Evolutionary conservation across 2,888 invertebrate species (phyloP).

Genomic region (Aspidiotus rigidus): DNA sequence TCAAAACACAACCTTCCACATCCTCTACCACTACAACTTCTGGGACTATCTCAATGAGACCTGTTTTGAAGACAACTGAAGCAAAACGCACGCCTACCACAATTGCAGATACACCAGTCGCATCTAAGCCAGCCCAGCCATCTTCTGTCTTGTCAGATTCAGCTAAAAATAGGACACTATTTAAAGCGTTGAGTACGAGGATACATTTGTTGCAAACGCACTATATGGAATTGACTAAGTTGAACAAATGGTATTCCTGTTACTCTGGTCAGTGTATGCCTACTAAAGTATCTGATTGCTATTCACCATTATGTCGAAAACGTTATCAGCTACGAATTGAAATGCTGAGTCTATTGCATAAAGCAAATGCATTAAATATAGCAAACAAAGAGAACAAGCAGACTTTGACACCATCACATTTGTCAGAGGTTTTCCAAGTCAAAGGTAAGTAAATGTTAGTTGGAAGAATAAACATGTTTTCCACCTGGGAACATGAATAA

Average conservation of each 20-base stretch:
- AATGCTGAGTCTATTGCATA: conserved; percentile 49
- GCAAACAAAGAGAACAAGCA: conserved; percentile 28
- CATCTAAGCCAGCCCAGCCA: not conserved
- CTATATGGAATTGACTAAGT: conserved; percentile 58
- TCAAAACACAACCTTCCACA: too few relatives aligned
- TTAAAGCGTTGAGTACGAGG: conserved; percentile 17
- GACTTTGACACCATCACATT: not conserved
- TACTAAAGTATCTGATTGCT: conserved; percentile 55
- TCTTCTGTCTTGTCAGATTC: conserved; percentile 10
- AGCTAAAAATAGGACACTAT: conserved; percentile 16
- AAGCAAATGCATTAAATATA: conserved; percentile 36
- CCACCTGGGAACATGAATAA: too few relatives aligned
- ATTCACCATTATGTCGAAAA: conserved; percentile 71
- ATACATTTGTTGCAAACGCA: conserved; percentile 42
- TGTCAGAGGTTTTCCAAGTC: conserved; percentile 14
- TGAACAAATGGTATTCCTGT: conserved; percentile 64
- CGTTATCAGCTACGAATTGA: conserved; percentile 62
- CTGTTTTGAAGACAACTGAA: not conserved
- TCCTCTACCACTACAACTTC: not conserved
- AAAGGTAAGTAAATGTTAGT: conserved; percentile 17
- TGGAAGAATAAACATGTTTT: not conserved
- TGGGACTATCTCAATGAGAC: not conserved
- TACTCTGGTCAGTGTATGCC: conserved; percentile 54
- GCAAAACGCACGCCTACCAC: too few relatives aligned
- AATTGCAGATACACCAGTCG: not conserved